phyloP scores from a whole-genome alignment of 2,888 invertebrate genomes.

The Microdon myrmicae region DNA sequence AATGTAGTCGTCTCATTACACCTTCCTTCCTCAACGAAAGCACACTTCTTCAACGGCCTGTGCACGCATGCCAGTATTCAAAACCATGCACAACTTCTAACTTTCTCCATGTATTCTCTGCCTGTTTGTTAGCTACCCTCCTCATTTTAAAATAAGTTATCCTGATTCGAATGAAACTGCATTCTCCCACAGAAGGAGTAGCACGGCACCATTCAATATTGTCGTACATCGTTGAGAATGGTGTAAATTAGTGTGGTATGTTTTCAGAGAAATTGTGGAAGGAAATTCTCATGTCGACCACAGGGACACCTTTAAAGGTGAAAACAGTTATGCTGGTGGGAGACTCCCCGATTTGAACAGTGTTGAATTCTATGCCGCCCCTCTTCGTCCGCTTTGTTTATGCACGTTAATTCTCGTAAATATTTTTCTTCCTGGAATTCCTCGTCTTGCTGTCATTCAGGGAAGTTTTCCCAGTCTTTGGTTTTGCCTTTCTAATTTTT shows the following conservation, averaged over 20 bases:
- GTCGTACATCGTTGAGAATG: conserved; percentile 25
- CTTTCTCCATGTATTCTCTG: conserved; percentile 5
- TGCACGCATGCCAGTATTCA: not conserved
- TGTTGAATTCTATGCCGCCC: no score
- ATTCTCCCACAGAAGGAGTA: conserved; percentile 4
- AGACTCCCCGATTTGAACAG: no score
- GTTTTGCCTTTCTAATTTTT: no score
- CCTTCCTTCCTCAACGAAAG: conserved; percentile 21
- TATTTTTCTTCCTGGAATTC: no score
- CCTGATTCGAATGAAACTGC: conserved; percentile 5
- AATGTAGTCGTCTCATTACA: conserved; percentile 14
- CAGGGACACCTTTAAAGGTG: conserved; percentile 37
- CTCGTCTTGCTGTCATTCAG: no score
- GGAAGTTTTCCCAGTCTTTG: no score
- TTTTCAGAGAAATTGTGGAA: conserved; percentile 12
- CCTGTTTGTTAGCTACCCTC: conserved; percentile 15
- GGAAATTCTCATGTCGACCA: conserved; percentile 6
- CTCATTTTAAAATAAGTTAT: conserved; percentile 9
- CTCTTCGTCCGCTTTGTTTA: no score
- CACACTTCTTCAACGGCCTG: conserved; percentile 15
- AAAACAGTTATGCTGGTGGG: no score
- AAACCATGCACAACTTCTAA: not conserved
- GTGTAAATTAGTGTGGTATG: conserved; percentile 46
- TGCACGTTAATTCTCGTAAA: no score
- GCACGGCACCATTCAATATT: conserved; percentile 14